These are phyloP conservation scores for Conus betulinus DNA, from an alignment of 1,140 invertebrate genomes.

Conservation along the genomic window DNA sequence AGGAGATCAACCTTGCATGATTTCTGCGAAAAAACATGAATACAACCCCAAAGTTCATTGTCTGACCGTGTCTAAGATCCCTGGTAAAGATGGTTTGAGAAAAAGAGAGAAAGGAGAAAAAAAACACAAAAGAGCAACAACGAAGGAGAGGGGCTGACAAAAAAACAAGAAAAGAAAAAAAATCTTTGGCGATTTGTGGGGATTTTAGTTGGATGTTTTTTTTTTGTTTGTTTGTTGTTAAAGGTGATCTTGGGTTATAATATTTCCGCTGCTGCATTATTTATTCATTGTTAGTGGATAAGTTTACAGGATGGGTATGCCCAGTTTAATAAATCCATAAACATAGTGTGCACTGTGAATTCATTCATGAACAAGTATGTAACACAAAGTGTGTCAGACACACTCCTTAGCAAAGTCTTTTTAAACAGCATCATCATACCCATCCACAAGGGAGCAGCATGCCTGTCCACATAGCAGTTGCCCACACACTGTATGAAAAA, in stretches of 20 bases:
- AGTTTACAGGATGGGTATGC: not conserved
- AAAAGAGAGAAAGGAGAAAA: not conserved
- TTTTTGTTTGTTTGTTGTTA: too few relatives aligned
- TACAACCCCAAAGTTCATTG: not conserved
- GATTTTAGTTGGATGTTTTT: too few relatives aligned
- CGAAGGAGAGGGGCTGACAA: not conserved
- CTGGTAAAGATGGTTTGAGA: not conserved
- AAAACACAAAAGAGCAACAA: not conserved
- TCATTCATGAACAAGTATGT: too few relatives aligned
- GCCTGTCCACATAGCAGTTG: too few relatives aligned
- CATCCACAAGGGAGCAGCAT: too few relatives aligned
- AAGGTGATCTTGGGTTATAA: not conserved
- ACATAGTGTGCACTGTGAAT: too few relatives aligned
- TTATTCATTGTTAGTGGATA: not conserved
- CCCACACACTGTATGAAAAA: too few relatives aligned
- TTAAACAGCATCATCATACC: too few relatives aligned
- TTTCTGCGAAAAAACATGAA: not conserved
- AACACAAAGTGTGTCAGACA: too few relatives aligned
- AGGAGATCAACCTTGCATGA: too few relatives aligned
- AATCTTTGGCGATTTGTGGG: not conserved
- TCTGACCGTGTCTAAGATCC: not conserved
- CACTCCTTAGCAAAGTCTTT: too few relatives aligned
- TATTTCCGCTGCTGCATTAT: not conserved
- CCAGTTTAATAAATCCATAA: too few relatives aligned
- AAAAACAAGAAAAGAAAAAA: not conserved